Evolutionary conservation across 1,140 invertebrate genomes (phyloP), one percentile per base, ranked within the genome.

Genomic region (Danaus melanippus): DNA sequence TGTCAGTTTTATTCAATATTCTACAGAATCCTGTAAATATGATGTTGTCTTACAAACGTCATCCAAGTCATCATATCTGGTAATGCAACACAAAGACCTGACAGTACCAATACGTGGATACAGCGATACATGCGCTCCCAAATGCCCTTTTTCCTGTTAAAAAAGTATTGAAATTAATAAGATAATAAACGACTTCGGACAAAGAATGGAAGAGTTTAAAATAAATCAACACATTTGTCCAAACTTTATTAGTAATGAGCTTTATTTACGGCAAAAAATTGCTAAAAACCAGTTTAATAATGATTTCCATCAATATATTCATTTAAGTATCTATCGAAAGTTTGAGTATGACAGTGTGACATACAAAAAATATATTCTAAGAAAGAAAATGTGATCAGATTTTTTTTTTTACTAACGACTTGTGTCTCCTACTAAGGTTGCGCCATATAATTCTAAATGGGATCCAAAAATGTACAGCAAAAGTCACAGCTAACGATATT

Each of bases 381-480:
- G 5, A 32, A 32, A 32, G 21, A 32, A 32, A 7, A 3, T 32
- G 6, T 32, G 21, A 32, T 32, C 21, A 32, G 21, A 32, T 1
- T 15, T 15, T 15, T 15, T n/a, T 15, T 15, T 15, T 40, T 40
- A 53, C 57, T 32, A 40, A 76, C 74, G 51, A 68, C 43, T 58
- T 64, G 57, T 67, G 57, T 32, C 48, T 61, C 39, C 46, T 72
- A 10, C 70, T 65, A 12, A 80, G 57, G 41, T 83, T 80, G 58
- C 74, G 68, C 79, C 79, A 83, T 15, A 80, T 49, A 48, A 77
- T 75, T 53, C 68, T 67, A 42, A 83, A 83, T 0, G 74, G 65
- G n/a, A 83, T 70, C 77, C 77, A 83, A 39, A 79, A 77, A 15
- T 79, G 69, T 10, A 83, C 68, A 12, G 76, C 73, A 51, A 76